Conservation (phyloP, 2,113 vertebrate genomes). For the Accipiter cooperii region DNA sequence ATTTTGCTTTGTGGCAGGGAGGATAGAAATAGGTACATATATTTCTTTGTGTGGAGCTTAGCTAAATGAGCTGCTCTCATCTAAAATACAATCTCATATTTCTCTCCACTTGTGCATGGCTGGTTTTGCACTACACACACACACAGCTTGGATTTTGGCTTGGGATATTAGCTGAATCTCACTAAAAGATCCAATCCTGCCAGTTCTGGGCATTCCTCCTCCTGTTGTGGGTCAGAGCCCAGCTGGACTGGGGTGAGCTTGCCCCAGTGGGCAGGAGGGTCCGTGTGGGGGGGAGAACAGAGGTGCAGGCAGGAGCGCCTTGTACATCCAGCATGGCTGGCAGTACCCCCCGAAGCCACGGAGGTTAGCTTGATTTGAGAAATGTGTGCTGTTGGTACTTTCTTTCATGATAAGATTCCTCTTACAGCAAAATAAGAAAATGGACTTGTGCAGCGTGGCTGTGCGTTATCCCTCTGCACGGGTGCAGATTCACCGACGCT, state of each 20-base stretch:
- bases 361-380: not conserved
- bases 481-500: accelerated
- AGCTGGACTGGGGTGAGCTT: not conserved
- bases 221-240: not conserved
- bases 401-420: not conserved
- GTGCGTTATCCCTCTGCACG: accelerated
- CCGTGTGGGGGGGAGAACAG: not conserved
- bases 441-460: not conserved
- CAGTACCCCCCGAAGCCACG: too few relatives aligned
- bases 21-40: accelerated
- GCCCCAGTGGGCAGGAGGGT: not conserved
- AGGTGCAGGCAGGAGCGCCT: not conserved
- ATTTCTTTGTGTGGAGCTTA: not conserved
- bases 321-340: not conserved
- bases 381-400: too few relatives aligned
- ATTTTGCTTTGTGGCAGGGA: not conserved
- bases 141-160: not conserved
- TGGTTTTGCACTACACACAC: not conserved
- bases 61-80: not conserved
- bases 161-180: not conserved
- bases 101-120: not conserved
- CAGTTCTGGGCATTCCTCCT: not conserved
- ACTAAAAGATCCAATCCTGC: not conserved
- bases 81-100: not conserved
- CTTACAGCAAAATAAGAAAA: not conserved